Percentiles rank a stretch among this genome's conserved stretches.
Evolutionary conservation across 2,888 invertebrate genomes (phyloP).

Genomic region (Spatulosminthurus flaviceps): DNA sequence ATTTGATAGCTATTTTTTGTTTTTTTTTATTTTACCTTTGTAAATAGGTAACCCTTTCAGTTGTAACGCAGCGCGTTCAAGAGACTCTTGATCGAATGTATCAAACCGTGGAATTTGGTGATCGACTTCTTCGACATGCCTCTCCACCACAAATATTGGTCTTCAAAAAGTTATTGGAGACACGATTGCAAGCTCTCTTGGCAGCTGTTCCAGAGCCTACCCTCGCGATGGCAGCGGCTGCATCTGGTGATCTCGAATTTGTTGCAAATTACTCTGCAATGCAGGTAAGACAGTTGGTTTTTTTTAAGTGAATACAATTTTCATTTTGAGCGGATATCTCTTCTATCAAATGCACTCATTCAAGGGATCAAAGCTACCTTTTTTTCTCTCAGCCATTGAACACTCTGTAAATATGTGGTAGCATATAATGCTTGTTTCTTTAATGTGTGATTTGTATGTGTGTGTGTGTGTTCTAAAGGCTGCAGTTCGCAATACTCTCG

Average conservation of each 20-base stretch:
- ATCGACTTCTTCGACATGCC: constrained; percentile 88
- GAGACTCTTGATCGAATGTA: constrained; percentile 91
- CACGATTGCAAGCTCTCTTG: constrained; percentile 84
- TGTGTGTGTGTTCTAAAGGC: constrained; percentile 68
- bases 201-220: constrained; percentile 79
- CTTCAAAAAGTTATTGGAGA: constrained; percentile 92
- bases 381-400: constrained; percentile 6
- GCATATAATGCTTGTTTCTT: not conserved
- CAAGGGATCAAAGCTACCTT: not conserved
- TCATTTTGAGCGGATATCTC: constrained; percentile 31
- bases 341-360: constrained; percentile 10
- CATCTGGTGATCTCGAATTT: constrained; percentile 91
- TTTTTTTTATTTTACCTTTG: constrained; percentile 65
- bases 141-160: constrained; percentile 88
- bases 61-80: constrained; percentile 90
- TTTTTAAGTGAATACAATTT: constrained; percentile 16
- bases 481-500: constrained; percentile 94
- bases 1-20: not conserved
- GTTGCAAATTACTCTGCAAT: constrained; percentile 98
- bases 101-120: constrained; percentile 92
- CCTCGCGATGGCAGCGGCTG: constrained; percentile 74
- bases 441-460: not conserved
- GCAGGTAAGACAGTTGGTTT: constrained; percentile 70
- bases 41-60: constrained; percentile 76
- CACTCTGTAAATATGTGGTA: constrained; percentile 8